phyloP scores from a whole-genome alignment of 2,113 vertebrate species.

The Brachyhypopomus occidentalis region DNA sequence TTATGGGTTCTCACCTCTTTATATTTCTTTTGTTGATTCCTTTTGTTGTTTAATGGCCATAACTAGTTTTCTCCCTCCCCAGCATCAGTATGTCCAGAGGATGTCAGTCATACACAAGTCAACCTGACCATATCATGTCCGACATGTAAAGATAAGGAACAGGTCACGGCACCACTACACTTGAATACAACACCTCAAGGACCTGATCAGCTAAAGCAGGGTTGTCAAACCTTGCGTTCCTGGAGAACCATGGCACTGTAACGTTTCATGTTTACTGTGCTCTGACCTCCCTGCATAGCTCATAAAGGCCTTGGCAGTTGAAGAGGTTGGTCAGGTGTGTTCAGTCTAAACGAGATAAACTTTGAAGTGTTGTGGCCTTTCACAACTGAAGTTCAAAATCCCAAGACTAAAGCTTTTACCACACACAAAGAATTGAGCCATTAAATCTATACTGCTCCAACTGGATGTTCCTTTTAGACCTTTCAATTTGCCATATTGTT shows the following conservation, averaged over 20 bases:
- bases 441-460: neutral
- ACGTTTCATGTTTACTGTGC: neutral
- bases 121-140: constrained; percentile 72
- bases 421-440: neutral
- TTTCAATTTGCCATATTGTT: too few species aligned
- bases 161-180: constrained; percentile 26
- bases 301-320: neutral
- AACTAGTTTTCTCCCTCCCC: constrained; percentile 72
- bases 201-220: neutral
- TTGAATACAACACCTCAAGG: constrained; percentile 41
- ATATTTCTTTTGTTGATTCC: constrained; percentile 30
- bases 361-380: neutral
- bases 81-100: constrained; percentile 73
- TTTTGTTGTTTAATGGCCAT: constrained; percentile 58
- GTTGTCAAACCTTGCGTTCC: neutral
- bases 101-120: constrained; percentile 64
- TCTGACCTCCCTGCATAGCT: neutral
- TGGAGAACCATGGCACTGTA: neutral
- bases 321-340: neutral
- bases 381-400: too few species aligned
- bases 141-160: constrained; percentile 64
- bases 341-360: neutral
- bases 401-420: too few species aligned
- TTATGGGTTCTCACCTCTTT: constrained; percentile 69
- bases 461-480: neutral